Base-by-base conservation (phyloP, 2,888 invertebrate species). In the Sesamia inferens region DNA sequence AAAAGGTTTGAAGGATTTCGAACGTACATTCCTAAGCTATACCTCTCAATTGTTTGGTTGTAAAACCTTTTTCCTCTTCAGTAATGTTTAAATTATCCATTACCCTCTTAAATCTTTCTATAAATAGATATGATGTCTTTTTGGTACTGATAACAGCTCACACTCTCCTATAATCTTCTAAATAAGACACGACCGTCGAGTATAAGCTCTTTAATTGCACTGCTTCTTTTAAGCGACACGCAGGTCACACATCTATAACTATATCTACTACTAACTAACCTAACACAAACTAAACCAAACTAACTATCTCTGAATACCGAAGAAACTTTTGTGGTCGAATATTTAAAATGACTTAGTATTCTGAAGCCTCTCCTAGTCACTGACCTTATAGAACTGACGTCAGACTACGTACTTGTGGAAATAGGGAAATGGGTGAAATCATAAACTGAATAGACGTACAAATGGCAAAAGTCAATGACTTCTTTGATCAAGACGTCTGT, bases 381-480 rank as follows among this genome's bases (percentile, higher is more conserved):
- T 42, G 83, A 73, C 83, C 61, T 79, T 75, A 70, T 11, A 78
- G 10, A 8, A 7, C 22, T 82, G 71, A 76, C 70, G 68, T 73
- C 75, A 79, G n/a, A 22, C 61, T 62, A 70, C 67, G 48, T 51
- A 39, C 42, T 75, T 47, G 19, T 54, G 57, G 39, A 62, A 68
- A 58, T 51, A 68, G 42, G 48, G 63, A 62, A 69, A 61, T 65
- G 63, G 13, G 8, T 19, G 59, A 44, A 68, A 48, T 44, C 55
- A n/a, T 44, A 42, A 62, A 58, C 55, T 71, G 68, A 68, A 71
- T 73, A 57, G 39, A 42, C 61, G n/a, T 11, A 47, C 10, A 42
- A 47, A 68, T 61, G 14, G 22, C 11, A 61, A 69, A 68, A 8
- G 22, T 54, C 24, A 13, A 55, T 55, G 19, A 19, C n/a, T 54